A percentile compares a stretch with the other conserved stretches of the same genome.
phyloP scores from a whole-genome alignment of 92 coral and sea anemone genomes.

The Porites evermanni region DNA sequence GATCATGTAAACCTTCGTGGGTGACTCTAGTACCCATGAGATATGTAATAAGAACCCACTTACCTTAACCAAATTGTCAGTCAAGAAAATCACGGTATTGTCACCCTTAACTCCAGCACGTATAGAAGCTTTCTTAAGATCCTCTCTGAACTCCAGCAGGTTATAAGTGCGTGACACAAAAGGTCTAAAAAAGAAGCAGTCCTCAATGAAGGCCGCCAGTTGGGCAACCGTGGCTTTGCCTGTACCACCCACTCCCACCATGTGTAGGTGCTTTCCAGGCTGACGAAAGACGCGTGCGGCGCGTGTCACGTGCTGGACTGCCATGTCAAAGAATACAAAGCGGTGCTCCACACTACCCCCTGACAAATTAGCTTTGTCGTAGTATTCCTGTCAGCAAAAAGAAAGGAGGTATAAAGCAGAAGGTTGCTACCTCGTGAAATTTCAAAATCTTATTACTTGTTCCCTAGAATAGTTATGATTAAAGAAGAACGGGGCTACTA shows the following conservation, averaged over 20 bases:
- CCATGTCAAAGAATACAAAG: slow-evolving; percentile 94
- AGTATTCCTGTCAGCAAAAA: slow-evolving; percentile 72
- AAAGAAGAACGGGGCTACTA: too few species aligned
- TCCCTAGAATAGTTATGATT: too few species aligned
- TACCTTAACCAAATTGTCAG: slow-evolving; percentile 90
- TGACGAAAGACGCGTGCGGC: slow-evolving; percentile 99
- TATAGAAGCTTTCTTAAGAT: slow-evolving; percentile 78
- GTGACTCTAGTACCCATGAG: not conserved
- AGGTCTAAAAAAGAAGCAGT: slow-evolving; percentile 83
- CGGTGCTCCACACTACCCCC: slow-evolving; percentile 92
- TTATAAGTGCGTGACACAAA: slow-evolving; percentile 76
- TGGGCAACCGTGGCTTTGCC: slow-evolving; percentile 92
- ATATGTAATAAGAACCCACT: not conserved
- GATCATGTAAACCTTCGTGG: too few species aligned
- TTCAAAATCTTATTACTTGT: too few species aligned
- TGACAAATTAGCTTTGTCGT: slow-evolving; percentile 86
- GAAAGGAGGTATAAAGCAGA: not conserved
- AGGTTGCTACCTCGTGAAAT: too few species aligned
- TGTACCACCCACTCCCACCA: slow-evolving; percentile 98
- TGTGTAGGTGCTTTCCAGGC: slow-evolving; percentile 91
- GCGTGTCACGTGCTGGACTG: slow-evolving; percentile 95
- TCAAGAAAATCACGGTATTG: slow-evolving; percentile 83
- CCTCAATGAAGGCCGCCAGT: slow-evolving; percentile 92
- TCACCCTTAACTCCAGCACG: slow-evolving; percentile 89
- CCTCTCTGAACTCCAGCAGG: slow-evolving; percentile 89